Evolutionary conservation across 2,888 invertebrate species (phyloP), one percentile per base, ranked within the genome.

Genomic region (Colletes collaris): DNA sequence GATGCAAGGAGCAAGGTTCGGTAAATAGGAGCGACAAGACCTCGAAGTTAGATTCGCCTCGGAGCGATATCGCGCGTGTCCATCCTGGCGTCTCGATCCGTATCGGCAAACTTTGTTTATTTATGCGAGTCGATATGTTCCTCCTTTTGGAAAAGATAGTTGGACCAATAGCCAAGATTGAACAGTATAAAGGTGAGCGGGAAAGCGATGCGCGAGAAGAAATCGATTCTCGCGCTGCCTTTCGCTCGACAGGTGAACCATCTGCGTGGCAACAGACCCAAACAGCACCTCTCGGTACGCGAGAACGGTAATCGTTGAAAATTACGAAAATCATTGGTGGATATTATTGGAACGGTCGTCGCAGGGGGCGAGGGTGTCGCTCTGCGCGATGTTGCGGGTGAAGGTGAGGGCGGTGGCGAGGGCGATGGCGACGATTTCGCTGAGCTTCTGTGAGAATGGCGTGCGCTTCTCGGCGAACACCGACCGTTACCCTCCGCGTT

Each of bases 111-210:
- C 7, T 37, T 37, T 59, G 53, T 59, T 62, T 55, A 89, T 97
- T 97, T 73, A 96, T 97, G 94, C 97, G 97, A 95, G 96, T 97
- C 93, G 96, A 96, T 92, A 96, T 95, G 64, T n/a, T 90, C 96
- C 91, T 96, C 96, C 89, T 96, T 96, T 83, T 96, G 95, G 94
- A 97, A 96, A 87, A 97, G 94, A 93, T 97, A 97, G 84, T 96
- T 97, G 85, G 96, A 95, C 98, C 98, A 98, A 94, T 98, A 98
- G 93, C 97, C 97, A 93, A 98, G 94, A 94, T 98, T 98, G 95
- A 98, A 98, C 89, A 98, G 95, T 87, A 98, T 97, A 94, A 98
- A 98, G 90, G 98, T 97, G 92, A 98, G 95, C 81, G 98, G 98
- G 94, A 98, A 98, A 87, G 97, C 97, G 94, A 98, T 97, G 93